Base-by-base conservation (phyloP, 2,113 vertebrate species). In the Microtus oregoni region DNA sequence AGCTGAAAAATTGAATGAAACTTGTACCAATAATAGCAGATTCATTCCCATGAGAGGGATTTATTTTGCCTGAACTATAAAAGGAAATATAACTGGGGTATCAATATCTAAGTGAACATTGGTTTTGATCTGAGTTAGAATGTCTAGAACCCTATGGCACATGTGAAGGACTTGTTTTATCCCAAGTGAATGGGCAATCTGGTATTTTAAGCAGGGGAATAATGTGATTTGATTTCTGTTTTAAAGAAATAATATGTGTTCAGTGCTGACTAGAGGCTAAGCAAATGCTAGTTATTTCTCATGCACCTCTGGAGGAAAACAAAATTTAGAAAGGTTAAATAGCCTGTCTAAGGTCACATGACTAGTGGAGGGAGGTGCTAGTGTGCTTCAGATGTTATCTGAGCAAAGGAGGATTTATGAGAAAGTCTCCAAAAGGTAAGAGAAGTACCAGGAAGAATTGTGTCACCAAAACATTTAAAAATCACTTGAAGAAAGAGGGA, bases 271-370 rank as follows among this genome's bases (percentile, higher is more conserved):
- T 89, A 38, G 12, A 83, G 30, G 8, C 20, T 63, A 68, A 52
- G 3, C 70, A 30, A 68, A 8, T 47, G 0, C 85, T 75, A 77
- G 38, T 47, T 11, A 65, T 91, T 97, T 95, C 79, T 94, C 58
- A 30, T 86, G 9, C 15, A 94, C 94, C 72, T 96, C 96, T 86
- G 55, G 75, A 12, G 63, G 55, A 81, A 85, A 67, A 58, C 77
- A 20, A 94, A 81, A 2, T 96, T 88, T 76, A 89, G 61, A 77
- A 68, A 87, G 94, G 17, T 79, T 82, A 93, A 38, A 73, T 73
- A 41, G 87, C 15, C 86, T 93, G 26, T 73, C 63, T 94, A 72
- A 91, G 52, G 9, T 58, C 61, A 78, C 1, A 2, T 92, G 81
- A 75, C 20, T 78, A 47, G 76, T 17, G 81, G 72, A 86, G 5